Evolutionary conservation across 2,113 vertebrate species (phyloP).

Genomic region (Eudyptes chrysolophus): DNA sequence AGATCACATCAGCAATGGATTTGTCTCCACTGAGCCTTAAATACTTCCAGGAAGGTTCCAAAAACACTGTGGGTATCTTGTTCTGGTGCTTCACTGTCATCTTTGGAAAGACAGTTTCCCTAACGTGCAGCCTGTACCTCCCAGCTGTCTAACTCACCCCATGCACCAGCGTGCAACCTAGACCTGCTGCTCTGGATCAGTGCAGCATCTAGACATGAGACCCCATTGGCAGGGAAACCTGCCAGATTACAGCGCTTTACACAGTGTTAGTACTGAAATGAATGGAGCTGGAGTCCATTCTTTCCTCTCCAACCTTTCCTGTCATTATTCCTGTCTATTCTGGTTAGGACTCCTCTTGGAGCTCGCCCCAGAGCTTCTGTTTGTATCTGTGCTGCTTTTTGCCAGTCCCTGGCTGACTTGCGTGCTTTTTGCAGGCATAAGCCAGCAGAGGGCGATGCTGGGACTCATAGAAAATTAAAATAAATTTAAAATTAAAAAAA

Average conservation of each 20-base stretch:
- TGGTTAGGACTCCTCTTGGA: not conserved
- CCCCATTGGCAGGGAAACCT: not conserved
- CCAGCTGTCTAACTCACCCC: not conserved
- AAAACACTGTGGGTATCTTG: not conserved
- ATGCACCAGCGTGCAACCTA: not conserved
- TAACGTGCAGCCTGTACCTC: not conserved
- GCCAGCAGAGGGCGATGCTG: not conserved
- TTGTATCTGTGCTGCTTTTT: not conserved
- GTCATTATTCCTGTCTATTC: fast-evolving
- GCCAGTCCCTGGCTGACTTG: not conserved
- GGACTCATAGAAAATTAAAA: not conserved
- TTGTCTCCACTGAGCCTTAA: not conserved
- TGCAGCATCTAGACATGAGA: not conserved
- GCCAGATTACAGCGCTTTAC: not conserved
- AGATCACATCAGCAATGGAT: too few species aligned
- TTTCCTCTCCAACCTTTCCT: not conserved
- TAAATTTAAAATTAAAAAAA: not conserved
- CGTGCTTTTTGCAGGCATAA: not conserved
- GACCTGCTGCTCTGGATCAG: not conserved
- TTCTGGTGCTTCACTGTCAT: not conserved
- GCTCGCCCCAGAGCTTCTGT: not conserved
- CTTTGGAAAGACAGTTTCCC: not conserved
- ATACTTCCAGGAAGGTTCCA: not conserved
- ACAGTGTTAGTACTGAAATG: not conserved
- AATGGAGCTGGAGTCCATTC: not conserved